phyloP scores from a whole-genome alignment of 2,888 invertebrate genomes.

The Acanthosepion esculentum region DNA sequence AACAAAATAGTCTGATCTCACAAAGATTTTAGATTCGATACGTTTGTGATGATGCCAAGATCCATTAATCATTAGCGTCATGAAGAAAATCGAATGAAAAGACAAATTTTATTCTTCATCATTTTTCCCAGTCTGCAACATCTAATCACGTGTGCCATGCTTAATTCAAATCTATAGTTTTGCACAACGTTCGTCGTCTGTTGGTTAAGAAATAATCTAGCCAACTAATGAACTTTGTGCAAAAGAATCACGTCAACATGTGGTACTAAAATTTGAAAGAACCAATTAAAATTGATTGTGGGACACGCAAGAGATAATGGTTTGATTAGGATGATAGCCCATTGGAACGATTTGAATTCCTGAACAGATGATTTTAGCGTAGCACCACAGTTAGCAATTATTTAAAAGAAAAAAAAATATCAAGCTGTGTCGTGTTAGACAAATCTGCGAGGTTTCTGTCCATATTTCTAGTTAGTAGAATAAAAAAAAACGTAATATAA shows the following conservation, averaged over 20 bases:
- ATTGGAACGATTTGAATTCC: neutral
- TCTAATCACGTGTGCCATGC: neutral
- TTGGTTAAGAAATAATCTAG: neutral
- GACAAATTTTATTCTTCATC: no score
- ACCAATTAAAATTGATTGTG: neutral
- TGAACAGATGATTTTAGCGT: neutral
- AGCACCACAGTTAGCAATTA: neutral
- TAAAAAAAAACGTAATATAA: neutral
- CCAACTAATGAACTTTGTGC: neutral
- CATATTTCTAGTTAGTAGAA: neutral
- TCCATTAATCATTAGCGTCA: no score
- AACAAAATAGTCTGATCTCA: neutral
- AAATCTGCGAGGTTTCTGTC: neutral
- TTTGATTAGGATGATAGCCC: neutral
- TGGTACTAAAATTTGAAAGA: neutral
- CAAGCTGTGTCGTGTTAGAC: neutral
- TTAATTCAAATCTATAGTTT: neutral
- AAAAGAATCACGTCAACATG: constrained; percentile 4
- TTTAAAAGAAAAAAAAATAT: neutral
- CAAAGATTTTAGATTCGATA: neutral
- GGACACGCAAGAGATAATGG: neutral
- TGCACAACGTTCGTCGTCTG: neutral
- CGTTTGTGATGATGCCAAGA: no score
- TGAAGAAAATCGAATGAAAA: no score
- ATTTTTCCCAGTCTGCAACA: no score